Evolutionary conservation across 2,888 invertebrate genomes (phyloP), one percentile per base, ranked within the genome.

Genomic region (Plagodis pulveraria): DNA sequence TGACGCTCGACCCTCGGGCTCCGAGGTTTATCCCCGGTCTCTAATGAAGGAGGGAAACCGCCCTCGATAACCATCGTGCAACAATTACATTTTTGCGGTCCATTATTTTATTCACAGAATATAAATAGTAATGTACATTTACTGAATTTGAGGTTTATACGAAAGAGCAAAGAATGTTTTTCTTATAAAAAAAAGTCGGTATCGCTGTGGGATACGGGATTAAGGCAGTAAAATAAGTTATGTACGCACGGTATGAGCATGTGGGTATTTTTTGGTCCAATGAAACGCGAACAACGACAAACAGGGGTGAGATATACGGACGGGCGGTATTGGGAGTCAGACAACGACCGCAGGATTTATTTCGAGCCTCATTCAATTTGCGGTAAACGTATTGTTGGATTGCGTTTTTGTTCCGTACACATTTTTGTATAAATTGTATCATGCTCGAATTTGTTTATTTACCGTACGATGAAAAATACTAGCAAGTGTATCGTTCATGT

Each of bases 341-440:
- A 83, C 84, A 85, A 83, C 87, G 85, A 84, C 87, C 84, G 83
- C 86, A 78, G 86, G 87, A 90, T 90, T 90, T 90, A 90, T 90
- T 86, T 86, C 83, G 82, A 89, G 86, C 83, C 82, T 89, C 84
- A 90, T 91, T 89, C 89, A 91, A 89, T 91, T 90, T 90, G 87
- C 78, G 88, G 88, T 81, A 83, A 86, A 84, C 84, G 85, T 88
- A 88, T 89, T 89, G 89, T 87, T 80, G 79, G 82, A 86, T 84
- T 84, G 84, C 76, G 73, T 88, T 88, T 86, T 84, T 83, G 79
- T 86, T 81, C 78, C 74, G 74, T 73, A 76, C 75, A 71, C 71
- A 76, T 78, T 81, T 62, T 74, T 75, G 73, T 76, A 71, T 71
- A 77, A 80, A 83, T 70, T 77, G 81, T 76, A 75, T 78, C 77